phyloP scores from a whole-genome alignment of 2,797 vertebrate genomes.

The Zalophus californianus region DNA sequence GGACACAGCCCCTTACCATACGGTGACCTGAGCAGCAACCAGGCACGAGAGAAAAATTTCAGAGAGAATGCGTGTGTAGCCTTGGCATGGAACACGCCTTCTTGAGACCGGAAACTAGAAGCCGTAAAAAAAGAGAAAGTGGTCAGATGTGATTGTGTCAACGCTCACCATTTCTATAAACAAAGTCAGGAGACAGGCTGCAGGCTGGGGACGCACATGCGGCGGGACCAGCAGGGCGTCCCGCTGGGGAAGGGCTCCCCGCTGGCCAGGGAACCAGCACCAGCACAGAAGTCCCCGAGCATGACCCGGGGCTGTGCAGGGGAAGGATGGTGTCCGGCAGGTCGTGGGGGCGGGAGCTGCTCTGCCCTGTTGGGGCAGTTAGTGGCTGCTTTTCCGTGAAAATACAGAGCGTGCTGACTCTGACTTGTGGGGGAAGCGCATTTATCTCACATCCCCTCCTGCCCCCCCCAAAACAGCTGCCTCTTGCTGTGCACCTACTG shows the following conservation, averaged over 20 bases:
- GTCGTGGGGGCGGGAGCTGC: accelerated
- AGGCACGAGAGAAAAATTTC: accelerated
- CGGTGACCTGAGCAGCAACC: accelerated
- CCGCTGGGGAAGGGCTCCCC: accelerated
- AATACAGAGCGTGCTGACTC: background rate
- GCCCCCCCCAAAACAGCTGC: too few relatives aligned
- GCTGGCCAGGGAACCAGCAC: background rate
- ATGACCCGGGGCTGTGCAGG: accelerated
- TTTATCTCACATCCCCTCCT: background rate
- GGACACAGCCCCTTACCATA: accelerated
- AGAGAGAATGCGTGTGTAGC: accelerated
- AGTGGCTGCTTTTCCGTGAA: background rate
- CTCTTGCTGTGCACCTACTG: accelerated
- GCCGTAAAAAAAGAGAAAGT: background rate
- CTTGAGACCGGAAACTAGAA: background rate
- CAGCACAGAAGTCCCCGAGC: accelerated
- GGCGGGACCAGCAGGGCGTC: accelerated
- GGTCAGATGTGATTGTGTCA: accelerated
- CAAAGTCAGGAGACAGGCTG: background rate
- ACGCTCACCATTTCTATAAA: accelerated
- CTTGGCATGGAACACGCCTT: accelerated
- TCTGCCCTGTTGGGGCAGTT: background rate
- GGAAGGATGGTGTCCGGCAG: accelerated
- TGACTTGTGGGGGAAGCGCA: accelerated
- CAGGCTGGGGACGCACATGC: accelerated